phyloP scores from a whole-genome alignment of 53 echinoderm and acorn worm species.

The Arbacia lixula region DNA sequence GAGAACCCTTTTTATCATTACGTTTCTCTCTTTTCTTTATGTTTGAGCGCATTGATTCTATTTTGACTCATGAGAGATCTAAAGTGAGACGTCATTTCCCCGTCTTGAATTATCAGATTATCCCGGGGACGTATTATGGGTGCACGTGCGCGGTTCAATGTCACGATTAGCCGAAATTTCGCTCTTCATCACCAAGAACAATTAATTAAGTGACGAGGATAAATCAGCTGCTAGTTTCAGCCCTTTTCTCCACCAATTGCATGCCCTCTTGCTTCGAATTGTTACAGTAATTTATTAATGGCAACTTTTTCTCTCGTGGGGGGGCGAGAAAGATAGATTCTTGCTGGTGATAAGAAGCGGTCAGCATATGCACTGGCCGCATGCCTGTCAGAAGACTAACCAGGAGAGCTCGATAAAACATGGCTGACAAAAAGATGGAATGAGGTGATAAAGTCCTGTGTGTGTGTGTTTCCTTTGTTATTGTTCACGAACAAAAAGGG shows the following conservation, averaged over 20 bases:
- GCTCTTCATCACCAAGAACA: too few species aligned
- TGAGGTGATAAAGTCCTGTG: constrained; percentile 25
- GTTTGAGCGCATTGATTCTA: too few species aligned
- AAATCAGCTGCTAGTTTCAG: constrained; percentile 23
- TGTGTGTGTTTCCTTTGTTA: constrained; percentile 10
- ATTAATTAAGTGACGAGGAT: too few species aligned
- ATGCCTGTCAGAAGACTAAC: constrained; percentile 5
- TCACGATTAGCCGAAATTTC: too few species aligned
- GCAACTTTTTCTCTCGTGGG: neutral
- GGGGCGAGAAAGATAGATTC: neutral
- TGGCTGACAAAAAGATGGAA: constrained; percentile 39
- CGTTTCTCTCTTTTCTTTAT: too few species aligned
- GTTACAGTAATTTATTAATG: constrained; percentile 48
- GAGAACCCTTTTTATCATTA: too few species aligned
- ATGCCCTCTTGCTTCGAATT: constrained; percentile 8
- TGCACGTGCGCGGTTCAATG: too few species aligned
- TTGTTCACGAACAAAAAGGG: constrained; percentile 14
- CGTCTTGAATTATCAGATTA: too few species aligned
- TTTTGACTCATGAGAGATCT: too few species aligned
- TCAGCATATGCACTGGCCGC: constrained; percentile 1
- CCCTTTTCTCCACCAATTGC: neutral
- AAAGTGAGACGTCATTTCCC: too few species aligned
- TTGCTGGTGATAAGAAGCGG: constrained; percentile 34
- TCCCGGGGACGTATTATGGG: too few species aligned
- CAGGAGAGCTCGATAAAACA: neutral